phyloP scores from a whole-genome alignment of 2,113 vertebrate species.

The Centropus bengalensis region DNA sequence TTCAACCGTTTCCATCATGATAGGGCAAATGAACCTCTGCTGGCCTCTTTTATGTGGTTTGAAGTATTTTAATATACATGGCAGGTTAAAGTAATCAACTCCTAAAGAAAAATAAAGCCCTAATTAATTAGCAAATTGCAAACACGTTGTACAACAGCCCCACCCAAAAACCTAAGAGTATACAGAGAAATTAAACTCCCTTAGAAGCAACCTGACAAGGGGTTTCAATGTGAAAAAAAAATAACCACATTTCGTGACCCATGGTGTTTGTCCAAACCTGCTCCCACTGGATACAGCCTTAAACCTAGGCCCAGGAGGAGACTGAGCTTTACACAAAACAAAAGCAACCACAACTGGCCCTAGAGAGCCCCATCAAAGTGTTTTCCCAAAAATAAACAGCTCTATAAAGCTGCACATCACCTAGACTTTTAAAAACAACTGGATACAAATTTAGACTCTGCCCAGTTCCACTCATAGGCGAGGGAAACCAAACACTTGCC shows the following conservation, averaged over 20 bases:
- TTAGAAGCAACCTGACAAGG: background rate
- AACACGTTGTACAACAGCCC: background rate
- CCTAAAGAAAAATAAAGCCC: background rate
- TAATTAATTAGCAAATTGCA: conserved; percentile 39
- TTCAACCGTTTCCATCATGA: conserved; percentile 13
- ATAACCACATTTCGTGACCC: background rate
- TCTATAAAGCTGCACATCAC: conserved; percentile 4
- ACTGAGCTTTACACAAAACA: conserved; percentile 44
- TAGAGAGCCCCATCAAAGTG: conserved; percentile 17
- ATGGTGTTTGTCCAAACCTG: background rate
- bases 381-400: conserved; percentile 51
- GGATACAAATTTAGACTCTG: conserved; percentile 34
- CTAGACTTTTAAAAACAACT: background rate
- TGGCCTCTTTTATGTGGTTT: conserved; percentile 40
- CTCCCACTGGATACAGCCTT: background rate
- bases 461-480: background rate
- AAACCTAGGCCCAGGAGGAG: background rate
- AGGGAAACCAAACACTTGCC: background rate
- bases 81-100: background rate
- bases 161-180: background rate
- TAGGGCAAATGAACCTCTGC: conserved; percentile 9
- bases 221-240: background rate
- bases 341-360: conserved; percentile 6
- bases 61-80: conserved; percentile 5
- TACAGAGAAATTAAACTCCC: background rate